phyloP scores from a whole-genome alignment of 2,797 vertebrate genomes.

The Chelon auratus region DNA sequence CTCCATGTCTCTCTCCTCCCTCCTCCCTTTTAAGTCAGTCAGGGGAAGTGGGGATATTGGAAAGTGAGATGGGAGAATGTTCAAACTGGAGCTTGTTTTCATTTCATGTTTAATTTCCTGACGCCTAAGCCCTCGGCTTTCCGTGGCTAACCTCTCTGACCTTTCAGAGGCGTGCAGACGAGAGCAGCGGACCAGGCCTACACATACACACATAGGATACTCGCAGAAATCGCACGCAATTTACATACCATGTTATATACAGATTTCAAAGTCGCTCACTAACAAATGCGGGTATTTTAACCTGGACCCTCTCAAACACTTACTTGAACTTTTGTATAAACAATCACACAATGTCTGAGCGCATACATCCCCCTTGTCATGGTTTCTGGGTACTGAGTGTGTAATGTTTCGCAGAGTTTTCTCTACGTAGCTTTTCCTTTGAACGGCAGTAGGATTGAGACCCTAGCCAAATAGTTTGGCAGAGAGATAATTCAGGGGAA shows the following conservation, averaged over 20 bases:
- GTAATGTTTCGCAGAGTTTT: constrained; percentile 75
- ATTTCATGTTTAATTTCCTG: constrained; percentile 99
- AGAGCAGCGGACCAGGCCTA: constrained; percentile 60
- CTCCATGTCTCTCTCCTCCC: constrained; percentile 67
- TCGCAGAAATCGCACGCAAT: constrained; percentile 43
- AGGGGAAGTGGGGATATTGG: constrained; percentile 90
- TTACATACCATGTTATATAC: constrained; percentile 52
- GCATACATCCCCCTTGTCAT: constrained; percentile 39
- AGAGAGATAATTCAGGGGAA: constrained; percentile 73
- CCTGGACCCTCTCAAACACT: constrained; percentile 33
- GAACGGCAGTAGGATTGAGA: constrained; percentile 68
- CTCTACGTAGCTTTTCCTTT: constrained; percentile 61
- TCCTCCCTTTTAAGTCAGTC: constrained; percentile 79
- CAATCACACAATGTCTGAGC: constrained; percentile 46
- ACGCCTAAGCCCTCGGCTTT: constrained; percentile 95
- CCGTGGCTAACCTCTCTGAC: constrained; percentile 87
- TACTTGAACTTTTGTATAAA: constrained; percentile 50
- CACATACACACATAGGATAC: constrained; percentile 57
- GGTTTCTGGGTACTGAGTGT: constrained; percentile 54
- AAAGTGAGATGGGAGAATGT: constrained; percentile 93
- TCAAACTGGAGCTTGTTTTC: constrained; percentile 95
- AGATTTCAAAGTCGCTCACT: constrained; percentile 42
- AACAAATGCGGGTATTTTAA: constrained; percentile 50
- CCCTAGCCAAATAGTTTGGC: constrained; percentile 79
- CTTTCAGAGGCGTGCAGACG: constrained; percentile 78